Evolutionary conservation across 2,113 vertebrate genomes (phyloP).

Genomic region (Colaptes auratus): DNA sequence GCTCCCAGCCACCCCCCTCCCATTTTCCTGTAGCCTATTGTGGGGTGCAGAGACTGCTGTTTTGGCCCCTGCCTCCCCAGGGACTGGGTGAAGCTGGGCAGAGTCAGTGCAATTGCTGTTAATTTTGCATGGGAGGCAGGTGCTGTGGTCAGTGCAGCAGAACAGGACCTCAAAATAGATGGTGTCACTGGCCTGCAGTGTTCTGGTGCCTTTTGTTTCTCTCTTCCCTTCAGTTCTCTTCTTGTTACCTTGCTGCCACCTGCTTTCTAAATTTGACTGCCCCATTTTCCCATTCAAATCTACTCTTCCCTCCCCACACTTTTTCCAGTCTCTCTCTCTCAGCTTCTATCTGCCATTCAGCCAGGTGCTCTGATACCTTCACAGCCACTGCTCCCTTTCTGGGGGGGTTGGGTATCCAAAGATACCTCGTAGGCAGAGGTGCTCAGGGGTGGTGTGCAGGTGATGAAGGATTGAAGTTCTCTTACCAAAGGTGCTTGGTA

Average conservation of each 20-base stretch:
- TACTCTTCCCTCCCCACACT: not conserved
- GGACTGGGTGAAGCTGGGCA: not conserved
- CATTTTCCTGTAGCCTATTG: too few relatives aligned
- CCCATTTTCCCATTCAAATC: not conserved
- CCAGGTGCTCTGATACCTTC: not conserved
- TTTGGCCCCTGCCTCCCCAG: not conserved
- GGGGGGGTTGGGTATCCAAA: not conserved
- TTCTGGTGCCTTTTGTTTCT: not conserved
- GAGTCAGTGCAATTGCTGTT: not conserved
- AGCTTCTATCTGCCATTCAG: not conserved
- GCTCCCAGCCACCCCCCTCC: too few relatives aligned
- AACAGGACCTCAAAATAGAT: not conserved
- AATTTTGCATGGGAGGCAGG: not conserved
- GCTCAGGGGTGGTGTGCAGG: accelerated
- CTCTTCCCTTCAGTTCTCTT: not conserved
- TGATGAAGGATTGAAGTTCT: not conserved
- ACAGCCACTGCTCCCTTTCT: not conserved
- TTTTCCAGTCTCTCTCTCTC: not conserved
- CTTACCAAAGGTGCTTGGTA: not conserved
- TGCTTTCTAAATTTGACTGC: slow-evolving; percentile 3
- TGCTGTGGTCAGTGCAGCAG: not conserved
- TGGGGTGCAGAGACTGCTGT: not conserved
- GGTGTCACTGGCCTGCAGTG: not conserved
- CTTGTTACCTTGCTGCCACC: not conserved
- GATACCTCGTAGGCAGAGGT: not conserved